phyloP scores from a whole-genome alignment of 2,888 invertebrate species.

The Phytoseiulus persimilis region DNA sequence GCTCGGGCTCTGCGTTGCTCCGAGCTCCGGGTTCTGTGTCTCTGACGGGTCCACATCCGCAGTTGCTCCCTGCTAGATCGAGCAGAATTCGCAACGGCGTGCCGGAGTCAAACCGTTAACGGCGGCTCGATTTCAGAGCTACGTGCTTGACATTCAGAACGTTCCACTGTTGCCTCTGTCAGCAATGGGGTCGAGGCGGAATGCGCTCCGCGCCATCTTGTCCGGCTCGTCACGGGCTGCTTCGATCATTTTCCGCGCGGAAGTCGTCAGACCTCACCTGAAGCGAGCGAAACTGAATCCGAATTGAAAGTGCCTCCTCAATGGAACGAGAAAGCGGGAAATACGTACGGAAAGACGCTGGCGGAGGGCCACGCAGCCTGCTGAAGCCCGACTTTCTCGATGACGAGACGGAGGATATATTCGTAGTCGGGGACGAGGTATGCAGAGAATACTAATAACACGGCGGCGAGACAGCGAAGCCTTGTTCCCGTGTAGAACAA shows the following conservation, averaged over 20 bases:
- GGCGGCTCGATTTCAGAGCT: neutral
- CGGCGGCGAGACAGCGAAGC: no score
- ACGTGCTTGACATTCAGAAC: neutral
- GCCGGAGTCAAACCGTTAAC: neutral
- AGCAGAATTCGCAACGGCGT: neutral
- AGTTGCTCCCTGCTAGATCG: neutral
- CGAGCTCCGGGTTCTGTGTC: neutral
- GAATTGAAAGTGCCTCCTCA: no score
- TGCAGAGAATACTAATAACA: no score
- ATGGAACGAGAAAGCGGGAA: no score
- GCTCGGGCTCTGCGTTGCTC: neutral
- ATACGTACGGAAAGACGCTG: no score
- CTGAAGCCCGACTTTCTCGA: no score
- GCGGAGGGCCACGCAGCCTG: no score
- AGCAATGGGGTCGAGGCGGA: neutral
- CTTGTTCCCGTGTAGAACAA: neutral
- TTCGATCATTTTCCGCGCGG: no score
- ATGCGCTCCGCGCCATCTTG: neutral
- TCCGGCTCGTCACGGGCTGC: neutral
- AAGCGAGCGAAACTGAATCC: no score
- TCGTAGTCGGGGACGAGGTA: no score
- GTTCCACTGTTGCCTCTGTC: neutral
- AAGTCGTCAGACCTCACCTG: no score
- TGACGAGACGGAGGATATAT: no score
- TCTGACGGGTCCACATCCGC: neutral